Conservation (phyloP, 2,113 vertebrate species). For the Catharus fuscescens region DNA sequence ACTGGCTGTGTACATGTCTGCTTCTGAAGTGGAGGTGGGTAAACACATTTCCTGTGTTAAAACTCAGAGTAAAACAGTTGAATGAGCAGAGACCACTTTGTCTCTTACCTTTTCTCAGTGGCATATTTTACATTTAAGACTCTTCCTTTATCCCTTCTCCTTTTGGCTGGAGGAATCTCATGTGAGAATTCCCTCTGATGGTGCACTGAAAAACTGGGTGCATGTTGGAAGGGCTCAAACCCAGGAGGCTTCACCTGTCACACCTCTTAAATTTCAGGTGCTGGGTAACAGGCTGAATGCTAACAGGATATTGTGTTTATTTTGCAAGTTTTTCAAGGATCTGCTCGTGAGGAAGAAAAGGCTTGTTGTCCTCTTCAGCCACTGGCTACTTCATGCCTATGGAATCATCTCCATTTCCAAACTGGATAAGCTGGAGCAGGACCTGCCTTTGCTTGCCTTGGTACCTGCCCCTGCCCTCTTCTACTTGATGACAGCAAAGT, state of each 20-base stretch:
- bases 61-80: not conserved
- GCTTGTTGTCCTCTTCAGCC: slow-evolving; percentile 94
- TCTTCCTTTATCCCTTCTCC: not conserved
- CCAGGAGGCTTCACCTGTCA: not conserved
- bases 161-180: not conserved
- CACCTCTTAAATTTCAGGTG: not conserved
- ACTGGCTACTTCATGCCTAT: slow-evolving; percentile 97
- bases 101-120: not conserved
- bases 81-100: not conserved
- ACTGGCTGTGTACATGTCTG: slow-evolving; percentile 95
- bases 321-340: slow-evolving; percentile 88
- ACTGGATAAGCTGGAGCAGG: slow-evolving; percentile 90
- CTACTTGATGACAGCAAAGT: slow-evolving; percentile 92
- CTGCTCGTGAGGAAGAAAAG: slow-evolving; percentile 95
- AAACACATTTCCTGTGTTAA: not conserved
- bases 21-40: slow-evolving; percentile 95
- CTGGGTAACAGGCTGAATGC: not conserved
- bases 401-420: slow-evolving; percentile 97
- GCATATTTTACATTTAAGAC: not conserved
- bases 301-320: not conserved
- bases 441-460: slow-evolving; percentile 89
- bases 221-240: not conserved
- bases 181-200: not conserved
- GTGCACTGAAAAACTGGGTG: not conserved
- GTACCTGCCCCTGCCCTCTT: slow-evolving; percentile 95